Evolutionary conservation across 2,888 invertebrate genomes (phyloP).

Genomic region (Tribolium freemani): DNA sequence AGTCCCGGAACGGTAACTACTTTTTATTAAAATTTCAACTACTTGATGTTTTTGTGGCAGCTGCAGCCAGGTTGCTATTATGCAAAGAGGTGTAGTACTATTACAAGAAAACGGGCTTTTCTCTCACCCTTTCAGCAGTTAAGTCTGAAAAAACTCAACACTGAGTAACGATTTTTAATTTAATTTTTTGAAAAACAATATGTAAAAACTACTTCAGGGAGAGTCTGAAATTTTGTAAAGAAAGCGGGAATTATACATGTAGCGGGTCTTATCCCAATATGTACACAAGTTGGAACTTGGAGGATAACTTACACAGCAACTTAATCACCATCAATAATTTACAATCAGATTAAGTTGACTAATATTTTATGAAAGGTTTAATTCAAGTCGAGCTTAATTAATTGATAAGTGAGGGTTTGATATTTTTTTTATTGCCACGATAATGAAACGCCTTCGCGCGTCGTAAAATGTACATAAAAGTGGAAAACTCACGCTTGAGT

Average conservation of each 20-base stretch:
- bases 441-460: conserved; percentile 2
- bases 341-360: not conserved
- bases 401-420: not conserved
- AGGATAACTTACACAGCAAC: conserved; percentile 19
- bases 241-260: not conserved
- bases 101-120: not conserved
- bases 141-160: too few species aligned
- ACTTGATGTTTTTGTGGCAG: conserved; percentile 6
- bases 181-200: too few species aligned
- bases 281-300: conserved; percentile 5
- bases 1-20: not conserved
- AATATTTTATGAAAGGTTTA: not conserved
- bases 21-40: conserved; percentile 27
- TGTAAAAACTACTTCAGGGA: too few species aligned
- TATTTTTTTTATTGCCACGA: conserved; percentile 17
- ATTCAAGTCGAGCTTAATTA: not conserved
- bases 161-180: too few species aligned
- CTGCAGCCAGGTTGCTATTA: not conserved
- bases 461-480: conserved; percentile 18
- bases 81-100: not conserved
- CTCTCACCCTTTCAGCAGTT: too few species aligned
- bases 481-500: conserved; percentile 16
- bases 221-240: too few species aligned
- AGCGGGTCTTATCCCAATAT: conserved; percentile 13
- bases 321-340: conserved; percentile 1